Base-by-base conservation (phyloP, 2,113 vertebrate species). In the Istiophorus platypterus region DNA sequence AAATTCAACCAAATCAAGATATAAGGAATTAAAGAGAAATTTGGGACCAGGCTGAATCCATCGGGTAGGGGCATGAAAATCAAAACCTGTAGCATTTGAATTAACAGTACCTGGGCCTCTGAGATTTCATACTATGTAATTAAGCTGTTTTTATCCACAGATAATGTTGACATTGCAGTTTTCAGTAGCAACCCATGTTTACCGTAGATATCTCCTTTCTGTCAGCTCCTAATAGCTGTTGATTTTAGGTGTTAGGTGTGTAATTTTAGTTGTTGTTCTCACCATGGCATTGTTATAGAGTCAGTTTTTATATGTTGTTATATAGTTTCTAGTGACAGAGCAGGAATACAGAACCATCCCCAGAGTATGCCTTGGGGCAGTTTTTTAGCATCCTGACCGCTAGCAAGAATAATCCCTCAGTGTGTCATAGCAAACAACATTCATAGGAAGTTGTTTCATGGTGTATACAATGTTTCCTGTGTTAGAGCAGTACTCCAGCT, bases 401-500 rank as follows among this genome's bases (percentile, higher is more conserved):
- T 57, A 49, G 17, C 26, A 58, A 34, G 24, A 62, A 11, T 39
- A 24, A 8, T 4, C 17, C n/a, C 10, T 7, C 5, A 59, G 29
- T 26, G 31, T 39, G 49, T 66, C 45, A 49, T 26, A 61, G 47
- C 31, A 73, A 34, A 69, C 26, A 65, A 58, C 18, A 59, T 41
- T 70, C n/a, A 52, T 52, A 73, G 64, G 65, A 84, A 76, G 72
- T 45, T 61, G 76, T 76, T 72, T 34, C 39, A 54, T 51, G 67
- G 37, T 65, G 37, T 49, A 17, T 10, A 12, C 54, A 52, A 54
- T 3, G 17, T 80, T 90, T 85, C 74, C 76, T 80, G 62, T 18
- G 34, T 75, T 54, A 34, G 5, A 34, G 34, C 37, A 41, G 61
- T 41, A 31, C 41, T 59, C 29, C 22, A 29, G 7, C 4, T 74